Conservation (phyloP, 2,113 vertebrate genomes). For the Syrmaticus mikado region DNA sequence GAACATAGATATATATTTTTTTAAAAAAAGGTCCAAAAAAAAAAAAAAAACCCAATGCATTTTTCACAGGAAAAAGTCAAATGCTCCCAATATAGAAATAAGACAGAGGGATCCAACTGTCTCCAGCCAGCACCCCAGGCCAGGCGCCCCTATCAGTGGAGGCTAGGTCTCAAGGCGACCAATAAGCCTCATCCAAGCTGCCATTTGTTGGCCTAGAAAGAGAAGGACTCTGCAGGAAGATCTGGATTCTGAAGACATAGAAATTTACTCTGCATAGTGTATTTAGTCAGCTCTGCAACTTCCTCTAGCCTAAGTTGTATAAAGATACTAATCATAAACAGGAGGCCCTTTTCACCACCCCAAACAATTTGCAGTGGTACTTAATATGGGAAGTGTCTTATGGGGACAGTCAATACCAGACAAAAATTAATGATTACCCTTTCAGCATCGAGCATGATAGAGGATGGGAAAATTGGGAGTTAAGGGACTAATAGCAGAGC, state of each 20-base stretch:
- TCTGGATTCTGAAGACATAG: background rate
- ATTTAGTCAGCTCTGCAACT: background rate
- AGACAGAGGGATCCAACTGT: background rate
- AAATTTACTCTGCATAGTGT: background rate
- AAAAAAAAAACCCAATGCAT: background rate
- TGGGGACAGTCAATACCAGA: background rate
- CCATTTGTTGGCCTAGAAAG: background rate
- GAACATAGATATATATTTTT: background rate
- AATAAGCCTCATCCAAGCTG: background rate
- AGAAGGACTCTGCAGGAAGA: background rate
- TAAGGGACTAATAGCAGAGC: accelerated
- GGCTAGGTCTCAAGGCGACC: background rate
- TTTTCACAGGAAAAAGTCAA: background rate
- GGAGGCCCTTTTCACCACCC: background rate
- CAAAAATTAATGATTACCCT: background rate
- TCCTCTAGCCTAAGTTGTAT: background rate
- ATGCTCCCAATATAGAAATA: background rate
- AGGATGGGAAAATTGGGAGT: background rate
- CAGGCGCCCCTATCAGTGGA: background rate
- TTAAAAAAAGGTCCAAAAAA: accelerated
- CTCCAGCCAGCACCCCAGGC: background rate
- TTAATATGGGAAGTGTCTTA: background rate
- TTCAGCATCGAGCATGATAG: background rate
- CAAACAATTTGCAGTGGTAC: background rate
- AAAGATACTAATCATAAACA: background rate